A percentile compares a stretch with the other conserved stretches of the same genome.
Conservation (phyloP, 2,797 vertebrate species). For the Myotis findleyi region DNA sequence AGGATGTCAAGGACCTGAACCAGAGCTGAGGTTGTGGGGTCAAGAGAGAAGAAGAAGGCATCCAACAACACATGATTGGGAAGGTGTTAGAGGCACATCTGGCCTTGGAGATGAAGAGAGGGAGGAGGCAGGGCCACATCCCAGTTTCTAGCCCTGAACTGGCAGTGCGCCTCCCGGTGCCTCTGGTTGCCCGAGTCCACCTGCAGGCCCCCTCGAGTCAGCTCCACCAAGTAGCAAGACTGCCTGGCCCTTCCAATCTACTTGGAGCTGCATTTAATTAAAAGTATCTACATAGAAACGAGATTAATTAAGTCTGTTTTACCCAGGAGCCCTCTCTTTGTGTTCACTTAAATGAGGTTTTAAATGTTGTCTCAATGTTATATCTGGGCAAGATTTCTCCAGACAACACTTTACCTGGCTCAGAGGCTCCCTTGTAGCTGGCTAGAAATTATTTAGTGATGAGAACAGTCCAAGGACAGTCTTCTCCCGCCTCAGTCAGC, state of each 20-base stretch:
- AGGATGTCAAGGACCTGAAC: not conserved
- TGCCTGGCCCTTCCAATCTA: slow-evolving; percentile 45
- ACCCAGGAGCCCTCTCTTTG: slow-evolving; percentile 89
- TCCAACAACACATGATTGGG: not conserved
- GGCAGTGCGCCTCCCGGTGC: not conserved
- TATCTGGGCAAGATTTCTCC: slow-evolving; percentile 85
- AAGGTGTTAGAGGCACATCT: not conserved
- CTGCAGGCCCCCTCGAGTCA: not conserved
- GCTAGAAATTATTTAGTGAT: slow-evolving; percentile 59
- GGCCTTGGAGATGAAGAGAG: not conserved
- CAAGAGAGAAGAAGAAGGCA: not conserved
- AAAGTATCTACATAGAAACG: slow-evolving; percentile 87
- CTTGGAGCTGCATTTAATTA: slow-evolving; percentile 88
- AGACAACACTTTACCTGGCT: slow-evolving; percentile 82
- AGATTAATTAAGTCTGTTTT: slow-evolving; percentile 90
- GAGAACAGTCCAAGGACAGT: slow-evolving; percentile 60
- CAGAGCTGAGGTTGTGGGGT: not conserved
- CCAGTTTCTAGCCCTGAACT: not conserved
- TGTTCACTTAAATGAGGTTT: slow-evolving; percentile 88
- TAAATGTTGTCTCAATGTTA: slow-evolving; percentile 83
- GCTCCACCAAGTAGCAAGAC: not conserved
- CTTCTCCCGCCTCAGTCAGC: not conserved
- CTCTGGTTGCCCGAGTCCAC: slow-evolving; percentile 9
- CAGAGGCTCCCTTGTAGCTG: not conserved
- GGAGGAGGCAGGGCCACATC: not conserved